These are phyloP conservation scores for Actenoides hombroni DNA, from an alignment of 2,113 vertebrate genomes.

Conservation along the genomic window DNA sequence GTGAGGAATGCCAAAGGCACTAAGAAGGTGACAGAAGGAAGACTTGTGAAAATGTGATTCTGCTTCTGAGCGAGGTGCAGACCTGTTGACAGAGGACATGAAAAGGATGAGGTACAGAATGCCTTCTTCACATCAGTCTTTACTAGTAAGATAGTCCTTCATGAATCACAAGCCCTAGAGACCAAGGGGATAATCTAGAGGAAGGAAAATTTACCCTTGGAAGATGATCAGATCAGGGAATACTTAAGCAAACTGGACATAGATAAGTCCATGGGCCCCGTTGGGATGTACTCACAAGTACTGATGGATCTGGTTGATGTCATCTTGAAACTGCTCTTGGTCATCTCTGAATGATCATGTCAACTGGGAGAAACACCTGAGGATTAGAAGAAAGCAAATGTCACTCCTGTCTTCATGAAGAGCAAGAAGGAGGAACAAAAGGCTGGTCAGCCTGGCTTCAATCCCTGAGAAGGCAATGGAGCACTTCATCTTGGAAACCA, in stretches of 20 bases:
- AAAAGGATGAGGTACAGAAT: background rate
- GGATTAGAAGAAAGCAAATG: background rate
- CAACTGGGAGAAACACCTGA: background rate
- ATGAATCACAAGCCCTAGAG: too few relatives aligned
- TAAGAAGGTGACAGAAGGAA: background rate
- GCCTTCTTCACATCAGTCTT: background rate
- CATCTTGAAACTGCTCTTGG: background rate
- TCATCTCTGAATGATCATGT: background rate
- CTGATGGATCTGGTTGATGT: background rate
- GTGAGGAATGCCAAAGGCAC: background rate
- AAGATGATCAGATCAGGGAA: background rate
- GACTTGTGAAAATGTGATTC: background rate
- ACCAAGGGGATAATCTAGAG: background rate
- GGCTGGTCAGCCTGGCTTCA: background rate
- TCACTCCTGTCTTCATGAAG: background rate
- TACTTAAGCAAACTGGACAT: background rate
- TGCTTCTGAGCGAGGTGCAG: background rate
- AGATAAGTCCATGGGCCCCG: fast-evolving
- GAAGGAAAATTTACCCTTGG: background rate
- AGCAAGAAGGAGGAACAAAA: background rate
- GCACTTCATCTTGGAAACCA: background rate
- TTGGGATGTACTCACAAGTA: background rate
- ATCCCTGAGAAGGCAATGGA: background rate
- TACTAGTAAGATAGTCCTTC: background rate
- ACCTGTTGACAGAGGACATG: background rate